Percentiles rank a stretch among this genome's conserved stretches.
Conservation (phyloP, 2,888 invertebrate species). For the Drosophila neotestacea region DNA sequence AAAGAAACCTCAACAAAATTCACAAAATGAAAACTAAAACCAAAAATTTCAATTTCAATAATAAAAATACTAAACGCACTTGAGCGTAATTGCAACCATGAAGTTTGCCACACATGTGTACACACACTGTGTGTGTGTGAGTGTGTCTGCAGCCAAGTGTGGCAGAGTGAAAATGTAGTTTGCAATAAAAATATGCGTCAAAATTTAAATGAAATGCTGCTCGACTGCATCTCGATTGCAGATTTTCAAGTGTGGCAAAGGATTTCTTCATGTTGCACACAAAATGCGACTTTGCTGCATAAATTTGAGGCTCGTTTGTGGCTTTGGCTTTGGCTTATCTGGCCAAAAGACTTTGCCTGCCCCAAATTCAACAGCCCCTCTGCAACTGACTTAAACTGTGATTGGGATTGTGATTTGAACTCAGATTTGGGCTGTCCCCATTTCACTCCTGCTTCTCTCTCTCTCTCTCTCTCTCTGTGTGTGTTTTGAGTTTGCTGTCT, state of each 20-base stretch:
- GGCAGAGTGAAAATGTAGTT: slow-evolving; percentile 53
- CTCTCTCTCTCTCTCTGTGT: not conserved
- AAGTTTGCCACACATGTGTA: slow-evolving; percentile 27
- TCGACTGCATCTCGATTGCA: slow-evolving; percentile 19
- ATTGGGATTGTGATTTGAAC: slow-evolving; percentile 16
- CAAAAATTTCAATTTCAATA: slow-evolving; percentile 69
- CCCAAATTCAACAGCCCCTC: slow-evolving; percentile 22
- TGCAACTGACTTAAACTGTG: slow-evolving; percentile 7
- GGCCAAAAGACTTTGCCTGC: slow-evolving; percentile 34
- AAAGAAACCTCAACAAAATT: slow-evolving; percentile 15
- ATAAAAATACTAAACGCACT: slow-evolving; percentile 70
- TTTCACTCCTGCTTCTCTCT: too few species aligned
- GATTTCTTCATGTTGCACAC: slow-evolving; percentile 42
- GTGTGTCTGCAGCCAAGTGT: slow-evolving; percentile 46
- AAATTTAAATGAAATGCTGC: slow-evolving; percentile 72
- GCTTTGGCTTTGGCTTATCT: slow-evolving; percentile 58
- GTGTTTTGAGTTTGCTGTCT: slow-evolving; percentile 17
- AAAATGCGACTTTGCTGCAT: slow-evolving; percentile 54
- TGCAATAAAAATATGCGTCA: slow-evolving; percentile 71
- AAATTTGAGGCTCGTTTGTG: slow-evolving; percentile 63
- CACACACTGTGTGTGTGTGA: not conserved
- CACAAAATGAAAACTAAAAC: slow-evolving; percentile 54
- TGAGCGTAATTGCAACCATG: slow-evolving; percentile 76
- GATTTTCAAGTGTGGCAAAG: slow-evolving; percentile 39
- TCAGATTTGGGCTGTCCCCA: not conserved